These are phyloP conservation scores for Saccopteryx leptura DNA, from an alignment of 2,113 vertebrate genomes.

Conservation along the genomic window DNA sequence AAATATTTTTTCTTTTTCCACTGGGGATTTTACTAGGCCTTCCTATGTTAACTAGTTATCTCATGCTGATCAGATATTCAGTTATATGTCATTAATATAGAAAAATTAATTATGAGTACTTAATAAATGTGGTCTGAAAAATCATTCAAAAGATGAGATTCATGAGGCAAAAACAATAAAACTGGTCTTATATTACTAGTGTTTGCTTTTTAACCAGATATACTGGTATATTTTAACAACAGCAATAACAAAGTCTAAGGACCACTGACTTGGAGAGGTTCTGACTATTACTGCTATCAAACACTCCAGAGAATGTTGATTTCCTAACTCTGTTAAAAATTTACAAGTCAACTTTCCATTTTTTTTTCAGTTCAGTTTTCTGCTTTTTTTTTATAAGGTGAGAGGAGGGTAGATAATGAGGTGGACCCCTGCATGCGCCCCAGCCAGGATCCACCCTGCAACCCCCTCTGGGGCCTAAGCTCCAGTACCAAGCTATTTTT, in stretches of 20 bases:
- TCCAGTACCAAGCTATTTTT: too few relatives aligned
- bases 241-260: neutral
- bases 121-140: constrained; percentile 30
- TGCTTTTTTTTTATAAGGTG: neutral
- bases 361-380: neutral
- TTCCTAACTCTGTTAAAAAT: constrained; percentile 44
- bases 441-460: too few relatives aligned
- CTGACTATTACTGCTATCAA: neutral
- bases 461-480: too few relatives aligned
- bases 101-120: constrained; percentile 52
- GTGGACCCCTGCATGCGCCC: too few relatives aligned
- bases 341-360: neutral
- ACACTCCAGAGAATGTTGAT: neutral
- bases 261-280: neutral
- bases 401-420: too few relatives aligned
- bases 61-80: constrained; percentile 24
- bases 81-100: constrained; percentile 10
- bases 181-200: neutral
- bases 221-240: constrained; percentile 18
- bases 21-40: neutral
- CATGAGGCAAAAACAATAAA: constrained; percentile 26
- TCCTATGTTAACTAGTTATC: constrained; percentile 24
- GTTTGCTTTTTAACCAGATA: constrained; percentile 1
- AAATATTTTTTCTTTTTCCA: constrained; percentile 60
- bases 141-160: constrained; percentile 62